Evolutionary conservation across 2,113 vertebrate genomes (phyloP).

Genomic region (Sakesphorus luctuosus): DNA sequence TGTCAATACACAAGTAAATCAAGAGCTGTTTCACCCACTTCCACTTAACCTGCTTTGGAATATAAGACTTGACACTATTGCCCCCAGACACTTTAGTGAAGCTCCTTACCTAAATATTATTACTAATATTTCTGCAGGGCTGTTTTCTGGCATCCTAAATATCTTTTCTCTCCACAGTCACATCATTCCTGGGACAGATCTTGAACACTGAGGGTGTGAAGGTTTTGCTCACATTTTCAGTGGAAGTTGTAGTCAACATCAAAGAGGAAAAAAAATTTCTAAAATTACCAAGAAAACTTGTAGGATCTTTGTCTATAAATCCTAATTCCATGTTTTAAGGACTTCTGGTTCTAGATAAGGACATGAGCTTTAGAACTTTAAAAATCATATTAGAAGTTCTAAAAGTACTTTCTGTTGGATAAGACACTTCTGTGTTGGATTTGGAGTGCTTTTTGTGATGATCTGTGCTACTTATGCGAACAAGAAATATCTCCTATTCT

Average conservation of each 20-base stretch:
- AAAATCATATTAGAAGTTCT: neutral
- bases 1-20: neutral
- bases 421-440: neutral
- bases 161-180: neutral
- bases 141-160: neutral
- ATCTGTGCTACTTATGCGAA: neutral
- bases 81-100: neutral
- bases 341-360: neutral
- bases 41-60: neutral
- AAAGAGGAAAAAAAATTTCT: neutral
- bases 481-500: neutral
- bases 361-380: neutral
- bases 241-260: neutral
- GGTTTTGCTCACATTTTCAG: neutral
- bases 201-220: neutral
- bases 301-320: neutral
- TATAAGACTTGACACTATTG: neutral
- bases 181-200: neutral
- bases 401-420: neutral
- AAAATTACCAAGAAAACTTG: neutral
- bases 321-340: neutral
- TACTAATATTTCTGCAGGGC: neutral
- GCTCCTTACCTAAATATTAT: neutral
- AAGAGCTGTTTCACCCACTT: neutral
- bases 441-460: neutral